These are phyloP conservation scores for Sycophaga agraensis DNA, from an alignment of 1,140 invertebrate species.

Conservation along the genomic window DNA sequence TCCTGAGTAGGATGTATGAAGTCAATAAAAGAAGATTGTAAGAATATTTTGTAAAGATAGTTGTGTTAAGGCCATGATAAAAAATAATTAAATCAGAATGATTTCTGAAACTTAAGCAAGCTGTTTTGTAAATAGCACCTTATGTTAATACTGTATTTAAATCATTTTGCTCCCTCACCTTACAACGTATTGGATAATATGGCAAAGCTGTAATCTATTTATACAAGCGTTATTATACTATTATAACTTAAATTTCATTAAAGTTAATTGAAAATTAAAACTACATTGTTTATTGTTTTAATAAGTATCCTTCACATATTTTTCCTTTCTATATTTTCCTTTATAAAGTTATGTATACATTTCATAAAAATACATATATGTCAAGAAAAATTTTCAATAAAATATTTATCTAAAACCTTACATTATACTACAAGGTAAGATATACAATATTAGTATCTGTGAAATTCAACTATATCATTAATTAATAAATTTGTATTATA, in stretches of 20 bases:
- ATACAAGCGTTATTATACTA: conserved; percentile 35
- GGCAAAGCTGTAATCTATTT: conserved; percentile 39
- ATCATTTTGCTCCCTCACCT: conserved; percentile 27
- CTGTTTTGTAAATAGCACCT: conserved; percentile 39
- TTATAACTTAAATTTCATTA: conserved; percentile 39
- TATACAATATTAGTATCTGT: too few relatives aligned
- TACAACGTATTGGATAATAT: conserved; percentile 29
- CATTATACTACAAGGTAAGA: too few relatives aligned
- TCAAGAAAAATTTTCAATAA: background rate
- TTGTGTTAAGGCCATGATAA: conserved; percentile 10
- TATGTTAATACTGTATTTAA: conserved; percentile 44
- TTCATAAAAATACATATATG: background rate
- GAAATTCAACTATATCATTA: too few relatives aligned
- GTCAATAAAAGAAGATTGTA: conserved; percentile 13
- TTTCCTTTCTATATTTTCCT: background rate
- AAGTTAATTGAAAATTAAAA: conserved; percentile 36
- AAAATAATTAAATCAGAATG: conserved; percentile 14
- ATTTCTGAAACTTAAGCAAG: conserved; percentile 17
- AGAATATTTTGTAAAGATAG: conserved; percentile 28
- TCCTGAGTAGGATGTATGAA: conserved; percentile 2
- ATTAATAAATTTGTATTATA: too few relatives aligned
- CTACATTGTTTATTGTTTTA: background rate
- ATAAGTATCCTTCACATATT: background rate
- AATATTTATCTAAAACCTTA: background rate
- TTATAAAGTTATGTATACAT: background rate